Evolutionary conservation across 2,113 vertebrate species (phyloP), one percentile per base, ranked within the genome.

Genomic region (Nothocercus julius): DNA sequence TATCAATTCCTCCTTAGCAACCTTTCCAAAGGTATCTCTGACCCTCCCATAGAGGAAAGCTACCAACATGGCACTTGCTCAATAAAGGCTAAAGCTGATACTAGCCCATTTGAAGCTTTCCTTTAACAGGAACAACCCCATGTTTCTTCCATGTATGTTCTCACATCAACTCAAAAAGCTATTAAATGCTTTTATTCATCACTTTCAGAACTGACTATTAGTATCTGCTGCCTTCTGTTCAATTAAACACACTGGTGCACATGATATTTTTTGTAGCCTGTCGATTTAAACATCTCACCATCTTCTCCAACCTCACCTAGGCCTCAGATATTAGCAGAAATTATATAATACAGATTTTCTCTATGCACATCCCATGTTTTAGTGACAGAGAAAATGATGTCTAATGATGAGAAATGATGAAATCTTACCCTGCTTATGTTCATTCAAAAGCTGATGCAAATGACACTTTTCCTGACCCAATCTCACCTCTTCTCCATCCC

Each of bases 1-100:
- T 18, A 28, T 44, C 27, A 20, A 19, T 42, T 67, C 62, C 73
- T 93, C 76, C 62, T 80, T 36, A 95, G 68, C 2, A 77, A 69
- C 68, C 30, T 80, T 90, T 90, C 49, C 85, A 90, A 80, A 30
- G 20, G 53, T 53, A 61, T 32, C 38, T 54, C 44, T 83, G 68
- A 78, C 81, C 76, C 77, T 67, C 22, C 68, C 47, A 6, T 1
- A 59, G 20, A 90, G n/a, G 63, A 42, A 56, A 18, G 9, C 36
- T 36, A 36, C 25, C 13, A 76, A 45, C 14, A 40, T 22, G 82
- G 21, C n/a, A 27, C 30, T 74, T 32, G 24, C 14, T 51, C 0
- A 0, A 38, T 51, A 27, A 45, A 79, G 62, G 91, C 62, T 12
- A 59, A 76, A 87, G 59, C 8, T 62, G 32, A 61, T 66, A 7